phyloP scores from a whole-genome alignment of 2,888 invertebrate genomes.

The Priocnemis perturbator region DNA sequence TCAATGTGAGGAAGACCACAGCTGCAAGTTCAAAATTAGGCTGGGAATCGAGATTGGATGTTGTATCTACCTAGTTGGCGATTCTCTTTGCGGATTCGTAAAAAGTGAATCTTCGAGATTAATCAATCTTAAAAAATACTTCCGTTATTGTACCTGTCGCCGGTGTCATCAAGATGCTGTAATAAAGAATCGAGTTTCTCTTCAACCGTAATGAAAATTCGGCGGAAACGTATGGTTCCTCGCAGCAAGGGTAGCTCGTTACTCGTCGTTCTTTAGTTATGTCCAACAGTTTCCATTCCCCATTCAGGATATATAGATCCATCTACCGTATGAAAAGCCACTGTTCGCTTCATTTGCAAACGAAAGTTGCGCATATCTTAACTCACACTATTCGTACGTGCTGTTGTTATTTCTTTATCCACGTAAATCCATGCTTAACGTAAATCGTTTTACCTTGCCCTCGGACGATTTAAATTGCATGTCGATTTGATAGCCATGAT shows the following conservation, averaged over 20 bases:
- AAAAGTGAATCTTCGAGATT: no score
- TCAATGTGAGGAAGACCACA: constrained; percentile 79
- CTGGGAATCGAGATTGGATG: background rate
- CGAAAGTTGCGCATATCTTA: no score
- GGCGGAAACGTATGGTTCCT: constrained; percentile 78
- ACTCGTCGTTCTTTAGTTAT: constrained; percentile 70
- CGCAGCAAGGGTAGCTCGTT: constrained; percentile 77
- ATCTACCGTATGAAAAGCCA: constrained; percentile 14
- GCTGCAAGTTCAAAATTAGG: constrained; percentile 70
- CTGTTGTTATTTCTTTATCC: background rate
- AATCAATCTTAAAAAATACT: background rate
- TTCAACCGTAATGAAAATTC: constrained; percentile 77
- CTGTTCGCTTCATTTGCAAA: no score
- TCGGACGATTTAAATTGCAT: constrained; percentile 64
- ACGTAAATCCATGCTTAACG: no score
- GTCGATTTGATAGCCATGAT: constrained; percentile 79
- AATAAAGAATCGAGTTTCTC: constrained; percentile 80
- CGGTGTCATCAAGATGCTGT: constrained; percentile 80
- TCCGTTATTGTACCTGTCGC: constrained; percentile 75
- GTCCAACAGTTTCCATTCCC: constrained; percentile 77
- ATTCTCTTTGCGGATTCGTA: no score
- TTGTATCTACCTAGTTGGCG: background rate
- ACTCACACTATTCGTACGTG: background rate
- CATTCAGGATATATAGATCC: constrained; percentile 59
- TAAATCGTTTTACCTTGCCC: constrained; percentile 38